Evolutionary conservation across 2,113 vertebrate species (phyloP).

Genomic region (Opisthocomus hoazin): DNA sequence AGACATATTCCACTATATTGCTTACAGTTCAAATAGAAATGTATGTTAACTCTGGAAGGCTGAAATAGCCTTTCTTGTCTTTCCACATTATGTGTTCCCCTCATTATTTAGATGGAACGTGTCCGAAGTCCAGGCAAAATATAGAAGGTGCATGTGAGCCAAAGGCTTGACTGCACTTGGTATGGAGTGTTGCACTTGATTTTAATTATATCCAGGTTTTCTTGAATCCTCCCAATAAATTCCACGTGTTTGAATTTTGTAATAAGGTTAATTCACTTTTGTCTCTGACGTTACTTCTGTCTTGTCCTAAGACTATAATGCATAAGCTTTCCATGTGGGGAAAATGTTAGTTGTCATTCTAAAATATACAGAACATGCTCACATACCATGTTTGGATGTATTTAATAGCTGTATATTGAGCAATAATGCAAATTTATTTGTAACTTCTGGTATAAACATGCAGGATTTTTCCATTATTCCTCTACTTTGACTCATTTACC

Average conservation of each 20-base stretch:
- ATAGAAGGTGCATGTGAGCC: not conserved
- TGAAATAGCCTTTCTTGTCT: not conserved
- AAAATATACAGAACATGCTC: not conserved
- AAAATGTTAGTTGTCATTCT: not conserved
- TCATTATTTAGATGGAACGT: not conserved
- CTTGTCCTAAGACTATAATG: not conserved
- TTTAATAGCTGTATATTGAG: not conserved
- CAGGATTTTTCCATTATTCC: not conserved
- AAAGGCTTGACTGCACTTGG: not conserved
- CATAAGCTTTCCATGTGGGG: not conserved
- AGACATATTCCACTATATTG: not conserved
- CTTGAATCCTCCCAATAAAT: not conserved
- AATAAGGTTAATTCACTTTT: not conserved
- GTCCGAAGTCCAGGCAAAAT: not conserved
- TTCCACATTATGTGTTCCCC: not conserved
- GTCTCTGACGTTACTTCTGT: not conserved
- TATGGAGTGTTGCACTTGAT: not conserved
- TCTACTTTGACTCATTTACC: not conserved
- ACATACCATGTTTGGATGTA: not conserved
- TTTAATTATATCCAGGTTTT: not conserved
- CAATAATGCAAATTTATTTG: not conserved
- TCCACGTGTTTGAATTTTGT: not conserved
- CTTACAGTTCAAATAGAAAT: not conserved
- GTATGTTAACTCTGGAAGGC: not conserved
- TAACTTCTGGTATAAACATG: not conserved